These are phyloP conservation scores for Octodon degus DNA, from an alignment of 2,113 vertebrate genomes.

Conservation along the genomic window DNA sequence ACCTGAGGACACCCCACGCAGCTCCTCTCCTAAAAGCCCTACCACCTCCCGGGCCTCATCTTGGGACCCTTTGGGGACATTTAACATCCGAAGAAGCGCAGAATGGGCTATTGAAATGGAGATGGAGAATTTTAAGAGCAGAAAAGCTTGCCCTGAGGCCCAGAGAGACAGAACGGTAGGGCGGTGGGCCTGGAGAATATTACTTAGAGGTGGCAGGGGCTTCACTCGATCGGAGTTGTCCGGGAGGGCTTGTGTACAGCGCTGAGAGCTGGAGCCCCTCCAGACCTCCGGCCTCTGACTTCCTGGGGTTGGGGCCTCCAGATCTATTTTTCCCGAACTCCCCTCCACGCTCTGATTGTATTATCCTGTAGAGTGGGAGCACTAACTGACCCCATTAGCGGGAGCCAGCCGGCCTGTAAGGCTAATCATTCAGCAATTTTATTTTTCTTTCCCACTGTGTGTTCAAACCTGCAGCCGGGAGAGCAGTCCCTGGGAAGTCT, in stretches of 20 bases:
- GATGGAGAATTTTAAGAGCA: not conserved
- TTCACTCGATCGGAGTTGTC: slow-evolving; percentile 2
- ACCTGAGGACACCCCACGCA: not conserved
- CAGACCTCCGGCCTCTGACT: not conserved
- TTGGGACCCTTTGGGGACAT: not conserved
- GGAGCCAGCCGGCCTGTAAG: slow-evolving; percentile 6
- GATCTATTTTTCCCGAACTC: slow-evolving; percentile 39
- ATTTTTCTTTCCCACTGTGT: not conserved
- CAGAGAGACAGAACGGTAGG: not conserved
- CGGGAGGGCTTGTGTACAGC: not conserved
- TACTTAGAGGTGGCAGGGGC: not conserved
- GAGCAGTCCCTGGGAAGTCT: not conserved
- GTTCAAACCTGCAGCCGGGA: not conserved
- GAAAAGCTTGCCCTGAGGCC: not conserved
- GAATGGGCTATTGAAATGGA: not conserved
- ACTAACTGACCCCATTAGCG: not conserved
- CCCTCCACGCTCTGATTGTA: slow-evolving; percentile 23
- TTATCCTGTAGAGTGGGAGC: slow-evolving; percentile 37
- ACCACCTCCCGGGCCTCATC: not conserved
- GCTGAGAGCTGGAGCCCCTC: not conserved
- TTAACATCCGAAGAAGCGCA: not conserved
- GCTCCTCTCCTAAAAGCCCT: not conserved
- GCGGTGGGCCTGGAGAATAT: not conserved
- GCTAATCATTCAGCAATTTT: slow-evolving; percentile 16
- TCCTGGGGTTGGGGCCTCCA: not conserved